Evolutionary conservation across 1,140 invertebrate species (phyloP).

Genomic region (Hermetia illucens): DNA sequence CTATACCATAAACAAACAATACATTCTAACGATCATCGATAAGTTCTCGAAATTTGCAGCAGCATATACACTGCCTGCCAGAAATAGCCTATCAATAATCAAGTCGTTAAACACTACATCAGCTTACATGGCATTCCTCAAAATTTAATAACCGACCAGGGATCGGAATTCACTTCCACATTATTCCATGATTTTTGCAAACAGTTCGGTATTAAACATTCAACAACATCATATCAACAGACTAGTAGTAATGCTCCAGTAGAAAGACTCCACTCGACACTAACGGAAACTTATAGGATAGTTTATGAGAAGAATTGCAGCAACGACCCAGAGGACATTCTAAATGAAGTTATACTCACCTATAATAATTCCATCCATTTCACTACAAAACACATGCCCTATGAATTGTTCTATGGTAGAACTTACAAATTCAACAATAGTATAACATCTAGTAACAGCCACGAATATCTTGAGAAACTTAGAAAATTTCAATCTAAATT

Average conservation of each 20-base stretch:
- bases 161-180: conserved; percentile 12
- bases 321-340: too few relatives aligned
- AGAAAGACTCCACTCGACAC: conserved; percentile 12
- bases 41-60: conserved; percentile 20
- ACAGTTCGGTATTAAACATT: conserved; percentile 12
- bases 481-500: too few relatives aligned
- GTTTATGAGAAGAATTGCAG: conserved; percentile 4
- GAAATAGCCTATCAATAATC: conserved; percentile 8
- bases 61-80: conserved; percentile 11
- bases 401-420: too few relatives aligned
- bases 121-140: conserved; percentile 10
- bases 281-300: conserved; percentile 15
- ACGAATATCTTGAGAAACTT: too few relatives aligned
- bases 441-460: too few relatives aligned
- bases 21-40: conserved; percentile 17
- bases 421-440: too few relatives aligned
- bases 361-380: too few relatives aligned
- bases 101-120: conserved; percentile 12
- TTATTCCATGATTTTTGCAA: conserved; percentile 12
- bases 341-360: too few relatives aligned
- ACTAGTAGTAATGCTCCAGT: conserved; percentile 9
- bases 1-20: conserved; percentile 12
- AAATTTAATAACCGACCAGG: conserved; percentile 11
- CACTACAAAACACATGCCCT: too few relatives aligned
- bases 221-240: conserved; percentile 10